Base-by-base conservation (phyloP, 2,888 invertebrate species). In the Actias luna region DNA sequence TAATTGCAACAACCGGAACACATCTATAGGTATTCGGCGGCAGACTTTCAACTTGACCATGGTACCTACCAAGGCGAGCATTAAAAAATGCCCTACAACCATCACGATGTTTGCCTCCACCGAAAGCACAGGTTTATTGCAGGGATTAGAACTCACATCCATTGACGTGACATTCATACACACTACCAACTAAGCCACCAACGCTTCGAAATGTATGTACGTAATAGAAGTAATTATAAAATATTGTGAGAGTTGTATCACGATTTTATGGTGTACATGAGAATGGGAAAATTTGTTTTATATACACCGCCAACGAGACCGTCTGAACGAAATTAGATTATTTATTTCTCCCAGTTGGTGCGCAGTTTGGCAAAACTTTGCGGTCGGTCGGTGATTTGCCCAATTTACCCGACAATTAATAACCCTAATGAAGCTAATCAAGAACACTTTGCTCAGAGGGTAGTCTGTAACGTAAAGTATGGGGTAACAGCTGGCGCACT, bases 391-490 rank as follows among this genome's bases (percentile, higher is more conserved):
- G 22, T 50, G 46, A 50, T 50, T 50, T 50, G 22, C 46, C 46
- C 46, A 25, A 50, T 50, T 50, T 50, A 50, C 22, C 22, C 46
- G 46, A 12, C 22, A 50, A 50, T 50, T 50, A 50, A 50, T 50
- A 50, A 50, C 46, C 16, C 4, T 50, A 50, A 50, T 50, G 46
- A 50, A 25, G 12, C 46, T 50, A 50, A 50, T 50, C 46, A 50
- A 25, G 46, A 50, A 50, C 46, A 50, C 46, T 50, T 50, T 50
- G 46, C 25, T 50, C 46, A 25, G 46, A 2, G 10, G 12, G 3
- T 50, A 22, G 22, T 12, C 25, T 25, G 10, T 50, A 25, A 25
- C 12, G 22, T 25, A 4, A 25, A 50, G 46, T 46, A 46, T 22
- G 18, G 46, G 46, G 3, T 25, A 50, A 50, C 12, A 22, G 42